These are phyloP conservation scores for Drosophila nebulosa DNA, from an alignment of 1,140 invertebrate genomes.

Conservation along the genomic window DNA sequence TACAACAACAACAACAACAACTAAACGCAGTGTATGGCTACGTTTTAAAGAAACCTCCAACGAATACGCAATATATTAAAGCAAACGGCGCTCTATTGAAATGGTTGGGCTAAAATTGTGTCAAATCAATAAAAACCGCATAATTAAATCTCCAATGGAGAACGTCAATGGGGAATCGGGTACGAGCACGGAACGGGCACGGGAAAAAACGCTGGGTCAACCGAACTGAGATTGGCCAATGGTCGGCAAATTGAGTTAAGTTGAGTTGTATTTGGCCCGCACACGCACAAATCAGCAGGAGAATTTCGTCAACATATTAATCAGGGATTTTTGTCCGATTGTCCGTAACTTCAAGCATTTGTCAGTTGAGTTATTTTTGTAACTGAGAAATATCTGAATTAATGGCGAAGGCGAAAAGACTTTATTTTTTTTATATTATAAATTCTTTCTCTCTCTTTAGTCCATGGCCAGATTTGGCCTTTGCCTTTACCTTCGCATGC, in stretches of 20 bases:
- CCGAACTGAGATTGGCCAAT: conserved; percentile 61
- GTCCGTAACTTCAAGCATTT: neutral
- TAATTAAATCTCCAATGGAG: conserved; percentile 72
- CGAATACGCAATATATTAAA: neutral
- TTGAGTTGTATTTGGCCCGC: conserved; percentile 5
- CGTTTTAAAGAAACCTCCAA: conserved; percentile 33
- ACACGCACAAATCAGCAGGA: conserved; percentile 21
- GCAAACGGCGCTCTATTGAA: conserved; percentile 28
- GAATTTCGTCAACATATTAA: conserved; percentile 29
- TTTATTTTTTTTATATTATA: neutral
- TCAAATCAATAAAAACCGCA: conserved; percentile 79
- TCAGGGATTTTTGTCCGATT: neutral
- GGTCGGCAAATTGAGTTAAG: conserved; percentile 14
- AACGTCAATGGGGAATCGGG: conserved; percentile 37
- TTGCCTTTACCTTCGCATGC: conserved; percentile 56
- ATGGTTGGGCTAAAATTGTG: conserved; percentile 61
- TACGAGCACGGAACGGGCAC: conserved; percentile 35
- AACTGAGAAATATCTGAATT: neutral
- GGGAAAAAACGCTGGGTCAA: conserved; percentile 58
- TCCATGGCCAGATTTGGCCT: conserved; percentile 21
- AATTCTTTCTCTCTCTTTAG: neutral
- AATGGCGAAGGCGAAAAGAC: neutral
- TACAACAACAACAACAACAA: conserved; percentile 75
- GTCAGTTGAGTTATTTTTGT: neutral
- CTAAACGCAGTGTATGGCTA: conserved; percentile 17